These are phyloP conservation scores for Microcebus griseorufus DNA, from an alignment of 2,113 vertebrate species.

Conservation along the genomic window DNA sequence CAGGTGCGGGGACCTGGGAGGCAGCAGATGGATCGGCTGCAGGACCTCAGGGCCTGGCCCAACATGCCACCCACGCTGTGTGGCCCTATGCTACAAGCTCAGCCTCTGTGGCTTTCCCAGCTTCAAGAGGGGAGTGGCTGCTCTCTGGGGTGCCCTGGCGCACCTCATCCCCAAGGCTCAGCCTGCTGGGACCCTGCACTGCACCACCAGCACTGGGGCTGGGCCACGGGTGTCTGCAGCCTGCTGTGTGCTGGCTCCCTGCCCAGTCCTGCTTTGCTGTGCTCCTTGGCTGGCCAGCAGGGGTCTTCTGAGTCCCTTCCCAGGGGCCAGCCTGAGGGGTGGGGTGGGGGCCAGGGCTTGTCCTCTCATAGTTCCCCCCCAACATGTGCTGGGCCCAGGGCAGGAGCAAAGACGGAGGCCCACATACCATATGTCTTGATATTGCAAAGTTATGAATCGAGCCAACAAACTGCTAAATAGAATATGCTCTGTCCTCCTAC, in stretches of 20 bases:
- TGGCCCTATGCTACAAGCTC: neutral
- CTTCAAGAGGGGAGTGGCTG: neutral
- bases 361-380: neutral
- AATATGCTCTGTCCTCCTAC: neutral
- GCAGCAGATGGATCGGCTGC: neutral
- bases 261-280: neutral
- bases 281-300: neutral
- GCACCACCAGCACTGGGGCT: neutral
- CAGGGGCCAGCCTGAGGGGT: neutral
- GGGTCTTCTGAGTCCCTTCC: neutral
- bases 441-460: slow-evolving; percentile 2
- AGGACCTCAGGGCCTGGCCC: neutral
- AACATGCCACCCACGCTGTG: neutral
- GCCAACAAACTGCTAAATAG: neutral
- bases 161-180: neutral
- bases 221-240: too few species aligned
- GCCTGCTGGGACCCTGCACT: neutral
- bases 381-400: neutral
- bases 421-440: neutral
- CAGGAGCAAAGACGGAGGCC: neutral
- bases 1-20: neutral
- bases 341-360: neutral
- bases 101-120: neutral
- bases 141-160: neutral
- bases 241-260: neutral